A percentile compares a stretch with the other conserved stretches of the same genome.
These are phyloP conservation scores for Salmo trutta DNA, from an alignment of 2,797 vertebrate genomes.

Conservation along the genomic window DNA sequence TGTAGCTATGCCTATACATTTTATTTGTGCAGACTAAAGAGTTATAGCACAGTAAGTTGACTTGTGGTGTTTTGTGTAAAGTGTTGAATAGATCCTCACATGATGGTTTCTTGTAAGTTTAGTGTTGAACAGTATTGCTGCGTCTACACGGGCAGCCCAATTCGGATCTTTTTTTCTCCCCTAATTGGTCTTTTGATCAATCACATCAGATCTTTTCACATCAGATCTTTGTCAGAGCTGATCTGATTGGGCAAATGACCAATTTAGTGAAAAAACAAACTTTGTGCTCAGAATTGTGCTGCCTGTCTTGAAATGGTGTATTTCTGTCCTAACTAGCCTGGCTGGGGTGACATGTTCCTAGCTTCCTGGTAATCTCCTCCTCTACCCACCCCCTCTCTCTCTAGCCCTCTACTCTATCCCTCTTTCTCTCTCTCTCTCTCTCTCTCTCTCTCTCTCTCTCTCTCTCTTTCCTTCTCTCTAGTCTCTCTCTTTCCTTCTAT, in stretches of 20 bases:
- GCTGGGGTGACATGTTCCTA: not conserved
- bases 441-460: constrained; percentile 41
- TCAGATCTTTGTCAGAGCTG: too few species aligned
- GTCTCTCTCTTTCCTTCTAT: constrained; percentile 18
- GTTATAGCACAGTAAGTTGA: not conserved
- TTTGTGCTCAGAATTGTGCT: too few species aligned
- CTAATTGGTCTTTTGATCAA: too few species aligned
- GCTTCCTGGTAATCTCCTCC: not conserved
- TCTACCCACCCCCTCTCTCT: not conserved
- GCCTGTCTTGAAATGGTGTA: not conserved
- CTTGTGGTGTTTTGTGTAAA: not conserved
- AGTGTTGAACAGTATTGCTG: not conserved
- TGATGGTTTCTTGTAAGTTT: not conserved
- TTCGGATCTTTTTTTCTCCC: too few species aligned
- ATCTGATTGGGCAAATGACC: too few species aligned
- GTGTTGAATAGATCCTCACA: not conserved
- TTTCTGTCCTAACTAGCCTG: not conserved
- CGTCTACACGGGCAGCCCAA: too few species aligned
- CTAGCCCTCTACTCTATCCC: constrained; percentile 44
- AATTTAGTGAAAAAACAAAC: too few species aligned
- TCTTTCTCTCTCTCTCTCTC: not conserved
- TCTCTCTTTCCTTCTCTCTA: constrained; percentile 26
- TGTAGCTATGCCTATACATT: not conserved
- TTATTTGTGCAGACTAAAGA: not conserved
- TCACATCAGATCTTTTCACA: too few species aligned